phyloP scores from a whole-genome alignment of 1,140 invertebrate genomes.

The Pentalonia nigronervosa region DNA sequence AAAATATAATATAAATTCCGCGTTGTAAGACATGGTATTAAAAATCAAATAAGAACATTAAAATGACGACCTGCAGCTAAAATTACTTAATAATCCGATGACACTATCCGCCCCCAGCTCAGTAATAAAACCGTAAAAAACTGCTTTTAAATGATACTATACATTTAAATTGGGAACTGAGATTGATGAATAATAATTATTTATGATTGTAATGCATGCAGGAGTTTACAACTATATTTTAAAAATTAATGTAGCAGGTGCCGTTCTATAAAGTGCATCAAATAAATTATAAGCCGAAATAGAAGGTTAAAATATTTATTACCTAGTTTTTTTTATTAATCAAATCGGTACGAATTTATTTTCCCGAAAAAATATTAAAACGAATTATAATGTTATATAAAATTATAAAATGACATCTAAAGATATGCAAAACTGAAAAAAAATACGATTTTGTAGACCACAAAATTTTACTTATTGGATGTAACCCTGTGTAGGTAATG shows the following conservation, averaged over 20 bases:
- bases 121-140: background rate
- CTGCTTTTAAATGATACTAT: background rate
- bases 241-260: background rate
- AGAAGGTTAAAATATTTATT: background rate
- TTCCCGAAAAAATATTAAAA: background rate
- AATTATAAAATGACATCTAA: background rate
- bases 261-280: background rate
- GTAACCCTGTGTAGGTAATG: background rate
- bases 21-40: background rate
- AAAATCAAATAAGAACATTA: background rate
- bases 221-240: background rate
- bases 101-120: background rate
- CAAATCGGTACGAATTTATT: background rate
- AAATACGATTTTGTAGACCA: background rate
- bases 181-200: background rate
- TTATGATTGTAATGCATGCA: background rate
- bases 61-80: background rate
- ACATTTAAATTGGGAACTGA: background rate
- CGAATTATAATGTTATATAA: background rate
- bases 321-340: no score
- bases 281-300: background rate
- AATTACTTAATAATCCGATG: background rate
- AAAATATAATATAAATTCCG: background rate
- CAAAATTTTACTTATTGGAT: background rate
- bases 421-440: background rate